Base-by-base conservation (phyloP, 1,140 invertebrate species). In the Zaprionus gabonicus region DNA sequence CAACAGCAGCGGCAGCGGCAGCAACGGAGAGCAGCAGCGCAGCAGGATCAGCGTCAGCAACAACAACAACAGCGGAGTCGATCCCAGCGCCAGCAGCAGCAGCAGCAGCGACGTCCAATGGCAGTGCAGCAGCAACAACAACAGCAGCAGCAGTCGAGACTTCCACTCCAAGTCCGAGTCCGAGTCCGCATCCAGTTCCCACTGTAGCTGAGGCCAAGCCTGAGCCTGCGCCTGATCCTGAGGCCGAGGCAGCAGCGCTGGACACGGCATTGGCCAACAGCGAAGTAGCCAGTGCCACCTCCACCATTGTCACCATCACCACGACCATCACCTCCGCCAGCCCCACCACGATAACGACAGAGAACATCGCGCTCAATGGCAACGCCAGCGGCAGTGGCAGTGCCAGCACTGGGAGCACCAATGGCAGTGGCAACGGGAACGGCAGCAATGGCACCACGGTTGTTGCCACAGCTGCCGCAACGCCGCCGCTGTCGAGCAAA, bases 1-100 rank as follows among this genome's bases (percentile, higher is more conserved):
- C 57, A 71, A 31, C 64, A 72, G 51, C 68, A 25, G n/a, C 59
- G 51, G 27, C 53, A 23, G 15, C 68, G 28, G 23, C 53, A 25
- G 2, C 64, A 38, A 15, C 69, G 23, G n/a, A 60, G 63, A 25
- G 57, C 20, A 27, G 17, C 31, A 10, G 31, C 31, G 31, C 31
- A 9, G 20, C 65, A 51, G 27, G 63, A 46, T 23, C 67, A 62
- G 13, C 71, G 17, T 38, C 65, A 17, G 17, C 56, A 15, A 5
- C 78, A 20, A 9, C 66, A 60, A 7, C 46, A 5, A 36, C 57
- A 15, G 25, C 28, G 10, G 56, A 51, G 12, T 23, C 23, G 38
- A 41, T 34, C 31, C 31, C 15, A 6, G 7, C 46, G 17, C n/a
- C n/a, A 4, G 6, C 17, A 20, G 4, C 64, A 20, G 28, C 64